Conservation (phyloP, 2,888 invertebrate genomes). For the Ichneumoninae sp. region DNA sequence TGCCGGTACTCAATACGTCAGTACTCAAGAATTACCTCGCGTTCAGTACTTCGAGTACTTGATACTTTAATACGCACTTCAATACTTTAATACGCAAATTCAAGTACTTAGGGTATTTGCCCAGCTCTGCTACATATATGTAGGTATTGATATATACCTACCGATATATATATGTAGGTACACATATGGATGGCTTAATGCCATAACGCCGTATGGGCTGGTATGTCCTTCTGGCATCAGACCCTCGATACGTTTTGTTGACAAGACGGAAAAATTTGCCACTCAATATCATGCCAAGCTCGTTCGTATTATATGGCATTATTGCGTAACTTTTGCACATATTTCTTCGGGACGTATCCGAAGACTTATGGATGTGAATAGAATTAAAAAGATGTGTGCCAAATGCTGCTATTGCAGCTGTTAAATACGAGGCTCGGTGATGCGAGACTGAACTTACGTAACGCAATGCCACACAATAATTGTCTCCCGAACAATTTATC, state of each 20-base stretch:
- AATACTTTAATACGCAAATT: too few relatives aligned
- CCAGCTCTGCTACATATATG: background rate
- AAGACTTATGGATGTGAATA: conserved; percentile 40
- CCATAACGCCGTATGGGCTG: too few relatives aligned
- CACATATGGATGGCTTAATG: background rate
- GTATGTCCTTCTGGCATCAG: background rate
- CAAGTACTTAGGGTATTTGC: too few relatives aligned
- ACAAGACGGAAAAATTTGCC: conserved; percentile 13
- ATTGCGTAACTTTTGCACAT: conserved; percentile 47
- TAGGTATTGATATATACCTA: too few relatives aligned
- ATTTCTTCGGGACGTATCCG: conserved; percentile 27
- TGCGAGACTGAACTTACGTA: conserved; percentile 45
- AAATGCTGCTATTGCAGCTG: conserved; percentile 60
- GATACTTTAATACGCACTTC: too few relatives aligned
- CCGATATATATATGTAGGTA: too few relatives aligned
- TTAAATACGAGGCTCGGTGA: conserved; percentile 32
- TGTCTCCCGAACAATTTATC: background rate
- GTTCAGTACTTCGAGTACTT: too few relatives aligned
- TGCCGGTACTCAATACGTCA: too few relatives aligned
- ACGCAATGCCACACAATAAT: conserved; percentile 38
- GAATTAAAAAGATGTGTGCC: conserved; percentile 60
- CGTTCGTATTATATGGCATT: background rate
- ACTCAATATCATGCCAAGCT: background rate
- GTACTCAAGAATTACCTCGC: too few relatives aligned
- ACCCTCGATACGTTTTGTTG: background rate